A percentile compares a stretch with the other conserved stretches of the same genome.
Conservation (phyloP, 1,140 invertebrate species). For the Drosophila insularis region DNA sequence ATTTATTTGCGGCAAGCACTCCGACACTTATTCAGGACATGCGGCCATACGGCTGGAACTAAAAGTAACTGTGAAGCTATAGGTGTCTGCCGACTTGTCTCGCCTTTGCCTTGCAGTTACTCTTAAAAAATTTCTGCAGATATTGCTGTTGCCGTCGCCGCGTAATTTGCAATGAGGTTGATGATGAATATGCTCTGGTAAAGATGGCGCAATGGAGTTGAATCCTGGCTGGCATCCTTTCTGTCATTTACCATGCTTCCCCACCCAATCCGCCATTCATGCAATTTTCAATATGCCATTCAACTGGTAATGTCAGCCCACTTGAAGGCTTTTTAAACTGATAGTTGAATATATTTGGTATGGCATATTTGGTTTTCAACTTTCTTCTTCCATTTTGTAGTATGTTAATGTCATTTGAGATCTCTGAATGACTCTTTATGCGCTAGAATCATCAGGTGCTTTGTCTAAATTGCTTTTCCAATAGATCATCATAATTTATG, state of each 20-base stretch:
- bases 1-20: constrained; percentile 75
- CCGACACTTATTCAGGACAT: constrained; percentile 55
- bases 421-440: neutral
- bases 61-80: constrained; percentile 56
- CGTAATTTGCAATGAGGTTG: constrained; percentile 51
- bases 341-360: constrained; percentile 4
- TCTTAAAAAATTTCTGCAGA: constrained; percentile 27
- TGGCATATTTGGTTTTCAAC: constrained; percentile 1
- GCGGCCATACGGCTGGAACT: constrained; percentile 25
- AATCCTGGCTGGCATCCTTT: neutral
- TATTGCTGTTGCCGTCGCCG: constrained; percentile 4
- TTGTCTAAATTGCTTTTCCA: neutral
- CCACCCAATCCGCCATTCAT: constrained; percentile 31
- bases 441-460: neutral
- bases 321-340: constrained; percentile 35
- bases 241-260: neutral
- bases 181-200: constrained; percentile 46
- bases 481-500: neutral
- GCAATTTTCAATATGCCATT: constrained; percentile 53
- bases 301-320: constrained; percentile 56
- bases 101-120: constrained; percentile 9
- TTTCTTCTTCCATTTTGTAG: neutral
- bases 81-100: constrained; percentile 19
- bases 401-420: constrained; percentile 2
- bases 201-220: constrained; percentile 10